Percentiles rank a stretch among this genome's conserved stretches.
Conservation (phyloP, 2,113 vertebrate genomes). For the Melanostigma gelatinosum region DNA sequence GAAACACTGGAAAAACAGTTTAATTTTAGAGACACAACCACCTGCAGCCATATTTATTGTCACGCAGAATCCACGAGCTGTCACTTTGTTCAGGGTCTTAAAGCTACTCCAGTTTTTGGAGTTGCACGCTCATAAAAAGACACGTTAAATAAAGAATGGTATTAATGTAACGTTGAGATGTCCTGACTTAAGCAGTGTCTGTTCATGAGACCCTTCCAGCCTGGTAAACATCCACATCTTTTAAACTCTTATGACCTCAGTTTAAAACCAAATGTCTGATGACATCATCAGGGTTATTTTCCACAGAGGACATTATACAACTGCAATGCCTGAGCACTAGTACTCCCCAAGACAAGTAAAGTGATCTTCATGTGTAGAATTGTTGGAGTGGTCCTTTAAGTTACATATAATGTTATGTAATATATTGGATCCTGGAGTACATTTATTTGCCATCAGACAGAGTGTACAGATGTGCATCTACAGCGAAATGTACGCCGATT, state of each 20-base stretch:
- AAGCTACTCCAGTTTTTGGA: no score
- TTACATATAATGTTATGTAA: not conserved
- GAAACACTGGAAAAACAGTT: not conserved
- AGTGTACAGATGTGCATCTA: not conserved
- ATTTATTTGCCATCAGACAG: not conserved
- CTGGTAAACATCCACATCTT: not conserved
- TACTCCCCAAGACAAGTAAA: not conserved
- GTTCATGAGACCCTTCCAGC: not conserved
- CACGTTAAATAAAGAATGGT: no score
- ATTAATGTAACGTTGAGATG: no score
- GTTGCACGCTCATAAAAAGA: no score
- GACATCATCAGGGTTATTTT: not conserved
- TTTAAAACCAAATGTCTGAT: not conserved
- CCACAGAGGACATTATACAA: not conserved
- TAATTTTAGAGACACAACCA: not conserved
- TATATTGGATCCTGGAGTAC: not conserved
- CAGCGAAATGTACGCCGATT: not conserved
- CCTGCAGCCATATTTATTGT: no score
- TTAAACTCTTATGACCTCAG: not conserved
- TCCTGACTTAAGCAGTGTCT: no score
- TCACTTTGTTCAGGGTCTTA: no score
- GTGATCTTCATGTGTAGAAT: not conserved
- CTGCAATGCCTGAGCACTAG: not conserved
- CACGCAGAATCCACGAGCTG: no score
- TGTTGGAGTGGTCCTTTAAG: not conserved